phyloP scores from a whole-genome alignment of 2,888 invertebrate genomes.

The Agelastica alni region DNA sequence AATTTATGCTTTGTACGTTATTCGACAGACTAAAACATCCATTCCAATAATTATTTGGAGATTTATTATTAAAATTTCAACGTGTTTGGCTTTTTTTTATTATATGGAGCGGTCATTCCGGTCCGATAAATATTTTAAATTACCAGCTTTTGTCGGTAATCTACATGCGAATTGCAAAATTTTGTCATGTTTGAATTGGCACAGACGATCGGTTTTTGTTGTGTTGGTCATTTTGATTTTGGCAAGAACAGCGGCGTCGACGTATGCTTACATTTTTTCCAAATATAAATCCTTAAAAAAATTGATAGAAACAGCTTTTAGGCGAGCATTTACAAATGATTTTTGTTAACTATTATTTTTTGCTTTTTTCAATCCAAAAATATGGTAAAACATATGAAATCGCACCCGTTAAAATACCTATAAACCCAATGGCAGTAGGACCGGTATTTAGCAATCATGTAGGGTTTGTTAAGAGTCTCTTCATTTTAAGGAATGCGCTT shows the following conservation, averaged over 20 bases:
- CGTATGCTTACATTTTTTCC: too few species aligned
- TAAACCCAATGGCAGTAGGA: too few species aligned
- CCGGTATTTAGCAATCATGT: too few species aligned
- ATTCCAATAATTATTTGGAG: constrained; percentile 21
- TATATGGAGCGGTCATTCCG: constrained; percentile 19
- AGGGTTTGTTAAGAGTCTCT: too few species aligned
- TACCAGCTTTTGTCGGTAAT: constrained; percentile 27
- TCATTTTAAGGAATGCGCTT: too few species aligned
- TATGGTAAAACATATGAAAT: too few species aligned
- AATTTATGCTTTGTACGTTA: constrained; percentile 1
- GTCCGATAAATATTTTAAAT: constrained; percentile 29
- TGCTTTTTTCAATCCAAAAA: too few species aligned
- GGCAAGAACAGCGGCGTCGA: background rate
- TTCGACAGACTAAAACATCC: constrained; percentile 5
- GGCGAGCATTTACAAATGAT: too few species aligned
- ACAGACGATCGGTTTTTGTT: constrained; percentile 20
- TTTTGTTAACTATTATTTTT: too few species aligned
- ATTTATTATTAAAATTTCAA: constrained; percentile 20
- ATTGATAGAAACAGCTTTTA: too few species aligned
- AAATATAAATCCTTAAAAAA: too few species aligned
- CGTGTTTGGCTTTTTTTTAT: constrained; percentile 8
- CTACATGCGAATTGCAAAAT: constrained; percentile 20
- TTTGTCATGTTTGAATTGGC: constrained; percentile 19
- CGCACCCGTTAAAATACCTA: too few species aligned
- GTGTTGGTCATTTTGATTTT: background rate